These are phyloP conservation scores for Cephalopholis sonnerati DNA, from an alignment of 2,113 vertebrate species.

Conservation along the genomic window DNA sequence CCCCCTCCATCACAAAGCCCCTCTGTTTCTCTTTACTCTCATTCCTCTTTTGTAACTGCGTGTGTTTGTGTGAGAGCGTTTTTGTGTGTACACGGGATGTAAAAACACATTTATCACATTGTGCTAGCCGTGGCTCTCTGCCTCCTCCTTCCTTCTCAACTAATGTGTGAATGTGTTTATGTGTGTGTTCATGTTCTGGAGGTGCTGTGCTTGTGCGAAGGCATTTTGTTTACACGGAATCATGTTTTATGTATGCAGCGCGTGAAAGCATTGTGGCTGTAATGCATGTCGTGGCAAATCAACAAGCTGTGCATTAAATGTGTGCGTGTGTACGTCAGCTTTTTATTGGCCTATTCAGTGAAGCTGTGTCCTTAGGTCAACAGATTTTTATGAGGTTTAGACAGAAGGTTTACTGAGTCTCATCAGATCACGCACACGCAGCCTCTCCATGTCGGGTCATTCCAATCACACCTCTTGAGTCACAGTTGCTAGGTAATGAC, in stretches of 20 bases:
- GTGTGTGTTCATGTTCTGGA: neutral
- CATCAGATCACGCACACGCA: conserved; percentile 31
- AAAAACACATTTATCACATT: conserved; percentile 52
- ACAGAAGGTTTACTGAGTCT: conserved; percentile 49
- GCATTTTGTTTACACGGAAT: conserved; percentile 44
- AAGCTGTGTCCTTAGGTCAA: conserved; percentile 52
- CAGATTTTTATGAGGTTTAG: conserved; percentile 55
- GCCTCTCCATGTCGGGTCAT: conserved; percentile 10
- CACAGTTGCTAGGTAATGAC: conserved; percentile 41
- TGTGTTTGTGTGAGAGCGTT: neutral
- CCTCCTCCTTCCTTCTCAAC: conserved; percentile 14
- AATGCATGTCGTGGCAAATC: conserved; percentile 30
- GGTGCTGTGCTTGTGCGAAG: conserved; percentile 8
- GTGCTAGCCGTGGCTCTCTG: conserved; percentile 2
- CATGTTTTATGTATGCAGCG: conserved; percentile 65
- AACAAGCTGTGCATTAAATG: conserved; percentile 33
- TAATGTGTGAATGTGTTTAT: conserved; percentile 18
- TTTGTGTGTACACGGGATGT: neutral
- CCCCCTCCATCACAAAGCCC: neutral
- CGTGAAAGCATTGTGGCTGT: conserved; percentile 22
- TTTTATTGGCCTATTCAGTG: conserved; percentile 26
- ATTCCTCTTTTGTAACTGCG: neutral
- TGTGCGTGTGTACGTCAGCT: conserved; percentile 3
- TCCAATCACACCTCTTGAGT: conserved; percentile 43
- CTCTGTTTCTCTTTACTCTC: neutral